Percentiles rank a stretch among this genome's conserved stretches.
Conservation (phyloP, 2,888 invertebrate genomes). For the Thera obeliscata region DNA sequence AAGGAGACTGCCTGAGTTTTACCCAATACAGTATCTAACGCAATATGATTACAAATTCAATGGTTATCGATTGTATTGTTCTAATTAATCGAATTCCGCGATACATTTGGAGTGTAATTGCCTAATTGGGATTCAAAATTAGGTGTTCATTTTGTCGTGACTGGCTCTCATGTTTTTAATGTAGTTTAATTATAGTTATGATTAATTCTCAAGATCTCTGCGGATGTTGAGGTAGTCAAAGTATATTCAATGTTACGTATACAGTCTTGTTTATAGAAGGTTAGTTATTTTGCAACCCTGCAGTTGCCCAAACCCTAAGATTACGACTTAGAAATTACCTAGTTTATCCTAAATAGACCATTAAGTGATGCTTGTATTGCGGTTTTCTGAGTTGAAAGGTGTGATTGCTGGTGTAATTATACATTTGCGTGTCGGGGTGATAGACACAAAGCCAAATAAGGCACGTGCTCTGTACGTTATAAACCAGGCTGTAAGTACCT, state of each 20-base stretch:
- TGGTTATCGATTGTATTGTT: constrained; percentile 22
- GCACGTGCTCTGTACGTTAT: too few species aligned
- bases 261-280: neutral
- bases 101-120: constrained; percentile 23
- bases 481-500: too few species aligned
- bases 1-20: neutral
- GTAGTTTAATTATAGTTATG: neutral
- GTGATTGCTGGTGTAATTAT: too few species aligned
- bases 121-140: constrained; percentile 30
- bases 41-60: constrained; percentile 2
- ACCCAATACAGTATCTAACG: neutral
- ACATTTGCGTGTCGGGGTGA: too few species aligned
- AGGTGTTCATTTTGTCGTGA: constrained; percentile 16
- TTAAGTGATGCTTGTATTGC: too few species aligned
- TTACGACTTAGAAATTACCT: too few species aligned
- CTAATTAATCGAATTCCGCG: constrained; percentile 30
- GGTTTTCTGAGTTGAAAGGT: too few species aligned
- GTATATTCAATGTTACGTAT: too few species aligned
- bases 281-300: neutral
- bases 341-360: too few species aligned
- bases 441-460: too few species aligned
- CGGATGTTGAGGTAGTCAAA: neutral
- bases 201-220: neutral
- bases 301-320: neutral
- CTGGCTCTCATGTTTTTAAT: constrained; percentile 20